These are phyloP conservation scores for Lithodes maja DNA, from an alignment of 2,888 invertebrate species.

Conservation along the genomic window DNA sequence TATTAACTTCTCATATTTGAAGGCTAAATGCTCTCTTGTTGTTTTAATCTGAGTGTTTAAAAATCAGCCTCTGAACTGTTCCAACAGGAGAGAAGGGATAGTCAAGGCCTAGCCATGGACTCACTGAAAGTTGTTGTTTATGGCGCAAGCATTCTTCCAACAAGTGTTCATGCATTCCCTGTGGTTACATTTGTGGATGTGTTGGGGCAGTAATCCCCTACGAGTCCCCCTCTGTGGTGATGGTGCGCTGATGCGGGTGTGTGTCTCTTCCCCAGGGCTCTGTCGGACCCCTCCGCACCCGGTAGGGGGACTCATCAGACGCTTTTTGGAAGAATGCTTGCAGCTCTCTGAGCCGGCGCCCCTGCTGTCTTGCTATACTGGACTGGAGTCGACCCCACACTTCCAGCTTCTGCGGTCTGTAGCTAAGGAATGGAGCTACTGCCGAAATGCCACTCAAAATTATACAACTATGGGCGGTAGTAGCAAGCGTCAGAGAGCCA, in stretches of 20 bases:
- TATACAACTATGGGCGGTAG: conserved; percentile 70
- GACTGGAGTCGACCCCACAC: conserved; percentile 70
- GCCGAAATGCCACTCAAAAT: conserved; percentile 70
- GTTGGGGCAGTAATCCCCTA: conserved; percentile 51
- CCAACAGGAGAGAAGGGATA: conserved; percentile 60
- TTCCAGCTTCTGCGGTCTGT: conserved; percentile 71
- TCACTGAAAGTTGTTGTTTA: conserved; percentile 68
- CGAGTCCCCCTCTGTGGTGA: conserved; percentile 57
- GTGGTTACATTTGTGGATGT: conserved; percentile 58
- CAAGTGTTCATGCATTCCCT: conserved; percentile 67
- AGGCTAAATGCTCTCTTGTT: conserved; percentile 42
- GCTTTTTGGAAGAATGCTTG: conserved; percentile 71
- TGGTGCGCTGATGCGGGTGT: conserved; percentile 64
- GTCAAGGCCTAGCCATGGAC: conserved; percentile 61
- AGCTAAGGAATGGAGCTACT: conserved; percentile 71
- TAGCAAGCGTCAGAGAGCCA: conserved; percentile 70
- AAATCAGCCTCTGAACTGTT: conserved; percentile 49
- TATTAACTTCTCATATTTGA: conserved; percentile 53
- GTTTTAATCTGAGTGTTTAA: conserved; percentile 44
- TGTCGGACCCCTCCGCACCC: conserved; percentile 70
- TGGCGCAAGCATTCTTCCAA: conserved; percentile 71
- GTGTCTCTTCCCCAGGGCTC: conserved; percentile 71
- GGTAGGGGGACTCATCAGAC: conserved; percentile 71
- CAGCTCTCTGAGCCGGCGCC: conserved; percentile 70
- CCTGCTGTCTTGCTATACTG: conserved; percentile 69